Evolutionary conservation across 2,797 vertebrate genomes (phyloP).

Genomic region (Falco rusticolus): DNA sequence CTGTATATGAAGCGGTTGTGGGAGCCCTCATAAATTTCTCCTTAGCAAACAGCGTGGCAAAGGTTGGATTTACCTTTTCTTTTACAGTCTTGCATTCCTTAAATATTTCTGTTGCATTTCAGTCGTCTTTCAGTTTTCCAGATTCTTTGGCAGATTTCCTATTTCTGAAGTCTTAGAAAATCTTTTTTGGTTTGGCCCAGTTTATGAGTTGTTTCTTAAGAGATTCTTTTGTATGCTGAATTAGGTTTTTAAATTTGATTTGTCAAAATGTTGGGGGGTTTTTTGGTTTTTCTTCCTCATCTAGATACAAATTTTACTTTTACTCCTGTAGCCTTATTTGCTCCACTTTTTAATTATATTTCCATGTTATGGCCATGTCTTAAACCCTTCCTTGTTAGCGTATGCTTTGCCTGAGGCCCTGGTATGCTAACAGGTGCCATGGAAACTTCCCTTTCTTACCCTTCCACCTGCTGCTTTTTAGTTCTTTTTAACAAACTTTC

Average conservation of each 20-base stretch:
- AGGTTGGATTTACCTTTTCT: neutral
- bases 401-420: neutral
- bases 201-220: neutral
- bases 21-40: neutral
- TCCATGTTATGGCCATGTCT: neutral
- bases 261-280: neutral
- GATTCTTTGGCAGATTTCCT: neutral
- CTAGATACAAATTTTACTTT: neutral
- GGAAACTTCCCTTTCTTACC: neutral
- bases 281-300: neutral
- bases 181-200: neutral
- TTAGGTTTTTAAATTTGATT: neutral
- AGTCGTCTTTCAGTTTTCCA: neutral
- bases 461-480: neutral
- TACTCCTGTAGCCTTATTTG: neutral
- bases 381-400: neutral
- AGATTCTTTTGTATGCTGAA: neutral
- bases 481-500: neutral
- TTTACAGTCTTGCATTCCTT: neutral
- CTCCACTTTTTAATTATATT: neutral
- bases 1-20: neutral
- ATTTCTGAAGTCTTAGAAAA: neutral
- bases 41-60: neutral
- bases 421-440: neutral
- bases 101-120: neutral